Conservation (phyloP, 2,113 vertebrate genomes). For the Catagonus wagneri region DNA sequence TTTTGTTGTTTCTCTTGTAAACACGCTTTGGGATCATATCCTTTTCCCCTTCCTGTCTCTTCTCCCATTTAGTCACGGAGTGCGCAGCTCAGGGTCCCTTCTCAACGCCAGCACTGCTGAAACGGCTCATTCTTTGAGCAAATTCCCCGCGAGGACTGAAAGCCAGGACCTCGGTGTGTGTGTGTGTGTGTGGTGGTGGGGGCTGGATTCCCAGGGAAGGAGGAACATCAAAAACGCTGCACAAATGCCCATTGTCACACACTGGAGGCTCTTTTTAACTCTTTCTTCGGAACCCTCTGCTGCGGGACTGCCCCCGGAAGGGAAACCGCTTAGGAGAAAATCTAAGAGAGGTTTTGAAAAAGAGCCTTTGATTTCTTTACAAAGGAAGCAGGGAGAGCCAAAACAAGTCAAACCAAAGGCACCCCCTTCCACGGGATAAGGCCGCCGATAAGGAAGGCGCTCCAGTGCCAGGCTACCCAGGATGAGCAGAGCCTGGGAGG, state of each 20-base stretch:
- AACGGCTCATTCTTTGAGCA: neutral
- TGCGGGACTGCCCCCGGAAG: neutral
- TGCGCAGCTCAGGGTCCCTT: neutral
- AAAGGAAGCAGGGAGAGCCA: neutral
- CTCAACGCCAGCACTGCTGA: neutral
- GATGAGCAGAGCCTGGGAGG: neutral
- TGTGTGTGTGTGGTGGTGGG: too few species aligned
- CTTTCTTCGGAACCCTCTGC: neutral
- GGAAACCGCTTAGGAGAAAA: neutral
- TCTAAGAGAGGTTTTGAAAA: neutral
- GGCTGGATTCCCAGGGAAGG: neutral
- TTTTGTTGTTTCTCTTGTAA: conserved; percentile 76
- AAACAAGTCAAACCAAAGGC: neutral
- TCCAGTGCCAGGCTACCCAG: neutral
- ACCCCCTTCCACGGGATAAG: neutral
- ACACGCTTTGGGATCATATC: conserved; percentile 71
- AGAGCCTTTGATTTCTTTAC: neutral
- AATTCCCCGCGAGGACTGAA: neutral
- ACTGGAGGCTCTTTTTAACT: neutral
- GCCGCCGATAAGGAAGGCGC: neutral
- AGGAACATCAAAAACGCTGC: neutral
- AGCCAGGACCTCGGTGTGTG: neutral
- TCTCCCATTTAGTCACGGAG: conserved; percentile 28
- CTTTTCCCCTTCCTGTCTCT: conserved; percentile 61
- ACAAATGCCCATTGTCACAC: neutral